Base-by-base conservation (phyloP, 2,113 vertebrate genomes). In the Phoxinus phoxinus region DNA sequence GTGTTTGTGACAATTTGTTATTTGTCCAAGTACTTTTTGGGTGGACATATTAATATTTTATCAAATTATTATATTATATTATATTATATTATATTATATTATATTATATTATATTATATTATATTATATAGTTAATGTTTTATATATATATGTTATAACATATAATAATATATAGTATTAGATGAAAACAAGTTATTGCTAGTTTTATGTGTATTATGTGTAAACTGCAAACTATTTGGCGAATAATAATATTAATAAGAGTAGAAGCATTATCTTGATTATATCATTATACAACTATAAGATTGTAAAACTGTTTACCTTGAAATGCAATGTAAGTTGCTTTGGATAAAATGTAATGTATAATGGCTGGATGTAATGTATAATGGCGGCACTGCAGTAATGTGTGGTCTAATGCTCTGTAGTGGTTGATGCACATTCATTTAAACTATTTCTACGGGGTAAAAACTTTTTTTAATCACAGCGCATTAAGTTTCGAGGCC, bases 391-490 rank as follows among this genome's bases (percentile, higher is more conserved):
- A 44, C n/a, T 44, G 12, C 11, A 27, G 37, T 25, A n/a, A 72
- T 12, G 21, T 12, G 21, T 72, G 71, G 1, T 63, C 35, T 25
- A 80, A 61, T 37, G 11, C 53, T 78, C 6, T 41, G 53, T 59
- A 37, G 21, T 80, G n/a, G 3, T 59, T 19, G 77, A 44, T 80
- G 56, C 37, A 27, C 77, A 63, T 80, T 27, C 1, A 80, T 80
- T 61, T 63, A 63, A 63, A 80, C n/a, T 6, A 37, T 63, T 59
- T 79, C 23, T 61, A 27, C n/a, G 4, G 35, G 7, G 56, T 2
- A n/a, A 61, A 79, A 44, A 12, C 25, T 35, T 79, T 80, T 79
- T 78, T 37, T 13, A 80, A 44, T 80, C 58, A 46, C 7, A 61
- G 19, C 2, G 3, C 77, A 80, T 63, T 27, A 63, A 61, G 23